A percentile compares a stretch with the other conserved stretches of the same genome.
These are phyloP conservation scores for Protonibea diacanthus DNA, from an alignment of 2,797 vertebrate species.

Conservation along the genomic window DNA sequence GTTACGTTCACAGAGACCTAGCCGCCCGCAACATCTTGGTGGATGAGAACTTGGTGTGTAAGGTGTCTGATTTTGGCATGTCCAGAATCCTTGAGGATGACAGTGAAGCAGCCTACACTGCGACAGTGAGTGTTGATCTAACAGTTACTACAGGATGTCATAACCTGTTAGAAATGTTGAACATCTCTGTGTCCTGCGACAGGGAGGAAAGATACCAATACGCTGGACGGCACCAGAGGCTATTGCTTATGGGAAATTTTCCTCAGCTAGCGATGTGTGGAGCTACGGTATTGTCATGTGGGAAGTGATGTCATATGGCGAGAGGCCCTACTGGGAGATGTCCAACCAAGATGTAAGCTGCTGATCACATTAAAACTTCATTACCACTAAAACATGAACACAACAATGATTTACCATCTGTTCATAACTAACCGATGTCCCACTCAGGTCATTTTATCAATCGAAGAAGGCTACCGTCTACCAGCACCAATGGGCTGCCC, in stretches of 20 bases:
- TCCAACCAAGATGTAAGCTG: constrained; percentile 98
- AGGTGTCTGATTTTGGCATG: constrained; percentile 97
- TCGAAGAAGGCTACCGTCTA: constrained; percentile 98
- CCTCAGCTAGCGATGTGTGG: constrained; percentile 95
- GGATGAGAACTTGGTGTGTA: constrained; percentile 92
- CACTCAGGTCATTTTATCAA: constrained; percentile 95
- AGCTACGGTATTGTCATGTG: constrained; percentile 99
- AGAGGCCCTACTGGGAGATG: constrained; percentile 99
- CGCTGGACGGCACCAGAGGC: constrained; percentile 98
- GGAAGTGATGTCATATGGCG: constrained; percentile 99
- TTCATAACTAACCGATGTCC: constrained; percentile 10
- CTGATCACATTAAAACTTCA: constrained; percentile 1
- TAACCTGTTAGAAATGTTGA: background rate
- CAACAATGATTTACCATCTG: background rate
- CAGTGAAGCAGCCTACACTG: constrained; percentile 94
- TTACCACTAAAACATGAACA: background rate
- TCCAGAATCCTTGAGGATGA: constrained; percentile 96
- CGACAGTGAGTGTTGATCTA: constrained; percentile 87
- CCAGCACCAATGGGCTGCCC: constrained; percentile 97
- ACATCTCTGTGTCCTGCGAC: constrained; percentile 34
- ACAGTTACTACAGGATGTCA: background rate
- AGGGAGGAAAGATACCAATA: constrained; percentile 99
- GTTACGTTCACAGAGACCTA: constrained; percentile 96
- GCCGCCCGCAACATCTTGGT: constrained; percentile 97
- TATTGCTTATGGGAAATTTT: constrained; percentile 97